Conservation (phyloP, 2,113 vertebrate genomes). For the Cervus canadensis region DNA sequence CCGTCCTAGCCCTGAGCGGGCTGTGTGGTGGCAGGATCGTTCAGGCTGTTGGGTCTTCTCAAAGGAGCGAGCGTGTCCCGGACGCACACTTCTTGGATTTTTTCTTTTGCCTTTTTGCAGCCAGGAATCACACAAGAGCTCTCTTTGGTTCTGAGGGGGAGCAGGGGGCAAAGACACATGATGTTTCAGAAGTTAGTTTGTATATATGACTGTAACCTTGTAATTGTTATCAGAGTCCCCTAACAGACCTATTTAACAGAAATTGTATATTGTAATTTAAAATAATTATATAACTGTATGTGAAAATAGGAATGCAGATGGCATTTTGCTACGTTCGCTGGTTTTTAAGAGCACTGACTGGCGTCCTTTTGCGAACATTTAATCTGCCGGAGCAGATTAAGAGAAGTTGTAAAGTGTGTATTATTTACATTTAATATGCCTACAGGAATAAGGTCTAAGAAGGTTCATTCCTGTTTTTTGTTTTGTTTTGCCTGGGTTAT, state of each 20-base stretch:
- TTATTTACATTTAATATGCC: slow-evolving; percentile 51
- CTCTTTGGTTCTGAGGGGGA: background rate
- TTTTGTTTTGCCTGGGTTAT: slow-evolving; percentile 54
- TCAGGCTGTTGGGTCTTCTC: background rate
- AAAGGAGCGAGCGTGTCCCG: background rate
- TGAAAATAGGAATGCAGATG: slow-evolving; percentile 67
- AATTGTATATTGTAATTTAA: slow-evolving; percentile 86
- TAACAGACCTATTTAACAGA: slow-evolving; percentile 82
- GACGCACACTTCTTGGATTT: background rate
- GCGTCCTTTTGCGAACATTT: slow-evolving; percentile 63
- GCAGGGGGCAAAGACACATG: slow-evolving; percentile 42
- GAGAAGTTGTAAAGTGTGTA: slow-evolving; percentile 49
- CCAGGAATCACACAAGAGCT: slow-evolving; percentile 48
- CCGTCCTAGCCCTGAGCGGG: background rate
- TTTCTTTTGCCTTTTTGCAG: slow-evolving; percentile 33
- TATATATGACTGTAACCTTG: slow-evolving; percentile 73
- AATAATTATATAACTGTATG: slow-evolving; percentile 76
- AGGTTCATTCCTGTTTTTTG: background rate
- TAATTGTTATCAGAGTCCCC: slow-evolving; percentile 52
- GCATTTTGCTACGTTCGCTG: background rate
- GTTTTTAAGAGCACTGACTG: slow-evolving; percentile 54
- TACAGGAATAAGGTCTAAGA: background rate
- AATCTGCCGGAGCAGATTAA: slow-evolving; percentile 50
- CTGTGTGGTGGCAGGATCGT: accelerated
- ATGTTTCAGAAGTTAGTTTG: slow-evolving; percentile 74